Base-by-base conservation (phyloP, 1,140 invertebrate genomes). In the Steinernema khuongi region DNA sequence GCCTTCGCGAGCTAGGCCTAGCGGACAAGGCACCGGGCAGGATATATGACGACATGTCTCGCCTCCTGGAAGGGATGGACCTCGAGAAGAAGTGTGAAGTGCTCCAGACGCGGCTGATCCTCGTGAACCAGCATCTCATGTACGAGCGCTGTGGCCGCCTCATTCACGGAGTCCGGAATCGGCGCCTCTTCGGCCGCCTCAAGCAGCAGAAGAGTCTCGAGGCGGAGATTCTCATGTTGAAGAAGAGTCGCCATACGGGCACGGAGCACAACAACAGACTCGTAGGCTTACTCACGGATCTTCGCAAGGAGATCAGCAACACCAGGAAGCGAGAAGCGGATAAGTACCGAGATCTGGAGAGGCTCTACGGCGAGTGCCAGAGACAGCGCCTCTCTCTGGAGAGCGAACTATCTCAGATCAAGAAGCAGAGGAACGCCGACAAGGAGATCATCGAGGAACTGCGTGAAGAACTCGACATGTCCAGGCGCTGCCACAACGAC, bases 121-220 rank as follows among this genome's bases (percentile, higher is more conserved):
- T 76, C 28, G 75, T 76, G 31, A 76, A 76, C 31, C 75, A 76
- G 43, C 75, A 76, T 73, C 75, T 76, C 11, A 43, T 76, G 33
- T 76, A 76, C 68, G 75, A 76, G 75, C 41, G 75, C 17, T 74
- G 74, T 44, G 36, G 75, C 26, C 68, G 75, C 2, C 74, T 76
- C 17, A 69, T 76, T 14, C 74, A 76, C 43, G 74, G 73, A 2
- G 19, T 29, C 32, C 22, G 74, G 18, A 76, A 76, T 67, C 75
- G 74, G 7, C 74, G 74, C 19, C 66, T 76, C 18, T 76, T 76
- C 74, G 74, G 44, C 4, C 14, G 28, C 30, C 41, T 76, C 19
- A 74, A 74, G 72, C 72, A 75, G 29, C 73, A 74, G 28, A 75
- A 74, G 71, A 22, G 2, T 2, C 11, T 60, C 50, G 50, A 60